Base-by-base conservation (phyloP, 2,113 vertebrate species). In the Phocoena phocoena region DNA sequence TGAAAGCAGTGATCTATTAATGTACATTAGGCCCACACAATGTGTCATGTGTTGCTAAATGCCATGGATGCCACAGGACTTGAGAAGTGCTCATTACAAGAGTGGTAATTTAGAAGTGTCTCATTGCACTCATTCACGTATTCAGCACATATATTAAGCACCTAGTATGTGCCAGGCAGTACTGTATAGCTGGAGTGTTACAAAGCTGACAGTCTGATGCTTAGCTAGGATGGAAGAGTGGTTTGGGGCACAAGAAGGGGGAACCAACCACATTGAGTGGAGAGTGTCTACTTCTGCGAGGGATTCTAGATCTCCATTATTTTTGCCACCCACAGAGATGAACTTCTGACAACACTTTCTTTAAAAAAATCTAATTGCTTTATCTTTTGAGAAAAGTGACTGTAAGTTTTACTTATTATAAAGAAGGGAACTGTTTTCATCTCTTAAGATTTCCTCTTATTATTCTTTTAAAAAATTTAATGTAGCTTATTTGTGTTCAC, bases 321-420 rank as follows among this genome's bases (percentile, higher is more conserved):
- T 55, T 79, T 81, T 90, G 82, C 47, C 53, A 44, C 33, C 71
- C 53, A 25, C 12, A 82, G 74, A 85, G 15, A 55, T 47, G 26
- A 93, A 60, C 25, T 90, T 87, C 23, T 79, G 36, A 88, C 23
- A 74, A 76, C 63, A 70, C 3, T 62, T 70, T 63, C 10, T 38
- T 80, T 79, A 36, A 31, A 87, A 12, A 62, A 74, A 65, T 33
- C 5, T 21, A 55, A 28, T 71, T 77, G 26, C 63, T 84, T 86
- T 76, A 55, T 92, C 67, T 84, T 79, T 90, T 95, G 36, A 95
- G 38, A 93, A 90, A 93, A 31, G 28, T 93, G 31, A 65, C 60
- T 67, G 26, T 36, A 92, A 20, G n/a, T 70, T 70, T 74, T 13
- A 88, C 38, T 94, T 84, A 21, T n/a, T 80, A 73, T 73, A 67